Conservation (phyloP, 2,113 vertebrate species). For the Phylloscopus trochilus region DNA sequence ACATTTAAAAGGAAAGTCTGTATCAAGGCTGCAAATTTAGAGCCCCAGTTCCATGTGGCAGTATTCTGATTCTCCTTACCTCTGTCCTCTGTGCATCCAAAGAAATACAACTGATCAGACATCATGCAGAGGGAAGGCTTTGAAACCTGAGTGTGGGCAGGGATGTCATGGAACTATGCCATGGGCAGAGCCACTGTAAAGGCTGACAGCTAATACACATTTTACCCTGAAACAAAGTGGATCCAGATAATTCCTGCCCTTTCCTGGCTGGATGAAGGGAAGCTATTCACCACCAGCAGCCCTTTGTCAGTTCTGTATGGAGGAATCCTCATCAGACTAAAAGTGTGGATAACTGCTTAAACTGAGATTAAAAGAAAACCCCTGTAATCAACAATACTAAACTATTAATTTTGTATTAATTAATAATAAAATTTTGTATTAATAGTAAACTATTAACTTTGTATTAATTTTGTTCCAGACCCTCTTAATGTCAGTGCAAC, state of each 20-base stretch:
- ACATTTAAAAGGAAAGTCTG: background rate
- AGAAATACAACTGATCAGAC: background rate
- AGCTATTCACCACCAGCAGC: background rate
- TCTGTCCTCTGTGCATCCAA: background rate
- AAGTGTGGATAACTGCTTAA: background rate
- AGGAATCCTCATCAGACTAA: background rate
- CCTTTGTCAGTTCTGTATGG: background rate
- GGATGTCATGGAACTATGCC: background rate
- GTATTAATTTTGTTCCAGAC: background rate
- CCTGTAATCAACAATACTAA: background rate
- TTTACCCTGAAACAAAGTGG: background rate
- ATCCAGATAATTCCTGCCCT: background rate
- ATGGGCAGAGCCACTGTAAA: background rate
- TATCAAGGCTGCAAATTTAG: background rate
- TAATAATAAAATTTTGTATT: no score
- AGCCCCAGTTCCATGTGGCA: background rate
- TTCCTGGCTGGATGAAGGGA: background rate
- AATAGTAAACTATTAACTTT: no score
- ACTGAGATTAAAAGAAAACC: background rate
- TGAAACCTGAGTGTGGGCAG: background rate
- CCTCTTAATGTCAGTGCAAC: background rate
- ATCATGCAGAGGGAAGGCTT: background rate
- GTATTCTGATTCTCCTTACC: background rate
- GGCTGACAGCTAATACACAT: background rate
- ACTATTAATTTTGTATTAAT: background rate